Evolutionary conservation across 2,113 vertebrate genomes (phyloP).

Genomic region (Brachyhypopomus gauderio): DNA sequence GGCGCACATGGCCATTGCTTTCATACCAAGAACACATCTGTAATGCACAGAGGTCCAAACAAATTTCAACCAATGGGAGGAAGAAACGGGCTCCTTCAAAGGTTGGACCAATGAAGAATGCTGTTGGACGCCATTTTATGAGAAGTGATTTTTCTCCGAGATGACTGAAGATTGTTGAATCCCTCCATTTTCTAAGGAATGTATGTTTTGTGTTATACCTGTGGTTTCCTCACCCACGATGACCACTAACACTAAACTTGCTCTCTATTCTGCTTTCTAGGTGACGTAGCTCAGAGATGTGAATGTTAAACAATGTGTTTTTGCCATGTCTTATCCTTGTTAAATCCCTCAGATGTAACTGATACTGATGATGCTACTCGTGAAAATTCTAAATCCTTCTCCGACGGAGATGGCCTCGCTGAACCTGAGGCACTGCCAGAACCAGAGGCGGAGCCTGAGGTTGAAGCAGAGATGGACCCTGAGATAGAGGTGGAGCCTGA

Average conservation of each 20-base stretch:
- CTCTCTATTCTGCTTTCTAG: slow-evolving; percentile 93
- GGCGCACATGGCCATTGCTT: neutral
- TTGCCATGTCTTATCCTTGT: slow-evolving; percentile 99
- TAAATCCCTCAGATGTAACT: slow-evolving; percentile 99
- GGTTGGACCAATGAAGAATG: slow-evolving; percentile 32
- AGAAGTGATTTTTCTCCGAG: slow-evolving; percentile 48
- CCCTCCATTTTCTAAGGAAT: slow-evolving; percentile 78
- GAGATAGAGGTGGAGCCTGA: slow-evolving; percentile 64
- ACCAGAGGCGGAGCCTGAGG: slow-evolving; percentile 53
- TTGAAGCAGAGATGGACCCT: slow-evolving; percentile 52
- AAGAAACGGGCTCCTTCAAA: slow-evolving; percentile 33
- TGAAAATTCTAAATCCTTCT: slow-evolving; percentile 97
- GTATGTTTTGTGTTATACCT: slow-evolving; percentile 90
- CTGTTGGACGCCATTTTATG: slow-evolving; percentile 44
- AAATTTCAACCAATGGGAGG: slow-evolving; percentile 30
- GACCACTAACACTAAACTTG: slow-evolving; percentile 92
- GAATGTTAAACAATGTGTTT: slow-evolving; percentile 96
- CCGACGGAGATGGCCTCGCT: slow-evolving; percentile 90
- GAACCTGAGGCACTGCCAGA: slow-evolving; percentile 57
- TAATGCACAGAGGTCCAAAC: neutral
- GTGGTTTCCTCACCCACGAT: slow-evolving; percentile 90
- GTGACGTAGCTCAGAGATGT: slow-evolving; percentile 91
- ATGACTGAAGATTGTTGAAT: slow-evolving; percentile 67
- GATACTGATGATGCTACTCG: slow-evolving; percentile 99
- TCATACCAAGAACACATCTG: neutral